Evolutionary conservation across 1,140 invertebrate species (phyloP).

Genomic region (Tribolium castaneum): DNA sequence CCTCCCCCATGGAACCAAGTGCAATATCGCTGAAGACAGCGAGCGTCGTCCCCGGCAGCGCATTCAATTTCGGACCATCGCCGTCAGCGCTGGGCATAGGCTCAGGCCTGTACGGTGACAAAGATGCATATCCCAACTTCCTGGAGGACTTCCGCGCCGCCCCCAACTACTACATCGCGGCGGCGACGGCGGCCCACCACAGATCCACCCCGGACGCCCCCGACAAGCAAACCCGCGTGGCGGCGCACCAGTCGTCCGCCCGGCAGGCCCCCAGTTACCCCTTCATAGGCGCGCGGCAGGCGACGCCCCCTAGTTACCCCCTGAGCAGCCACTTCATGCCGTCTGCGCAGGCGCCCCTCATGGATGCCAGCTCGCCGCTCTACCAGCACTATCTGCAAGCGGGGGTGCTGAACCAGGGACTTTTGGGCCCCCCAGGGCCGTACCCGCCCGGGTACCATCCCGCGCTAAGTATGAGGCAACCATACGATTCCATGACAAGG

Average conservation of each 20-base stretch:
- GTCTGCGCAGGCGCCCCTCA: constrained; percentile 58
- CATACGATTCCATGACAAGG: constrained; percentile 72
- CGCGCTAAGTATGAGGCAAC: constrained; percentile 73
- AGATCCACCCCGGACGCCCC: constrained; percentile 60
- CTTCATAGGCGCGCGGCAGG: constrained; percentile 67
- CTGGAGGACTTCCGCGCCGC: constrained; percentile 72
- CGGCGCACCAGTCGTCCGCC: constrained; percentile 56
- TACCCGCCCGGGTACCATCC: constrained; percentile 73
- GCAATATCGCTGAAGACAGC: constrained; percentile 70
- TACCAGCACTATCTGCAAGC: constrained; percentile 77
- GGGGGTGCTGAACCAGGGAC: constrained; percentile 69
- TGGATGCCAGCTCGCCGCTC: constrained; percentile 71
- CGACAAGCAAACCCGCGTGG: constrained; percentile 65
- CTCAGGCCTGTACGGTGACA: constrained; percentile 68
- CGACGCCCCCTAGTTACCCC: constrained; percentile 67
- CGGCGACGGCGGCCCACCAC: constrained; percentile 66
- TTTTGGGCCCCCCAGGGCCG: constrained; percentile 67
- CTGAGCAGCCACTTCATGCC: constrained; percentile 66
- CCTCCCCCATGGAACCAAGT: constrained; percentile 66
- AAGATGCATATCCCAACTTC: constrained; percentile 68
- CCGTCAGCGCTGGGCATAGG: constrained; percentile 66
- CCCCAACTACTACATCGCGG: constrained; percentile 69
- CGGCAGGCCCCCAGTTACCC: constrained; percentile 63
- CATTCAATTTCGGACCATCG: constrained; percentile 76
- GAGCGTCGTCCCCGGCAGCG: constrained; percentile 74